Evolutionary conservation across 2,888 invertebrate species (phyloP).

Genomic region (Tenthredo mesomela): DNA sequence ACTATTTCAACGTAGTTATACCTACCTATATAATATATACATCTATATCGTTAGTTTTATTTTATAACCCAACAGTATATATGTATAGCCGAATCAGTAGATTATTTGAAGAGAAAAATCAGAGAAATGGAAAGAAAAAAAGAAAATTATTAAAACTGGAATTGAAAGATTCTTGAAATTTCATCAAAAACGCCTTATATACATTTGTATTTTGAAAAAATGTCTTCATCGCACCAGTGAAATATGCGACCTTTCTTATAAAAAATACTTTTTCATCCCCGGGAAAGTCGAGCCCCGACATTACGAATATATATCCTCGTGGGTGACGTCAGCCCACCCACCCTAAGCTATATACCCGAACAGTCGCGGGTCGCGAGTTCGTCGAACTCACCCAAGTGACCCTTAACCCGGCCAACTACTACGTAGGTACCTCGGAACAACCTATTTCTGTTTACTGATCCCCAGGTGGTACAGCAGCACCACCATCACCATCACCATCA

Average conservation of each 20-base stretch:
- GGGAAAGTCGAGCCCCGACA: background rate
- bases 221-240: background rate
- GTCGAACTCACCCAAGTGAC: constrained; percentile 42
- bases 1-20: background rate
- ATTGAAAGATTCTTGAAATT: background rate
- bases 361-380: constrained; percentile 45
- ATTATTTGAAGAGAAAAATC: background rate
- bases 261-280: background rate
- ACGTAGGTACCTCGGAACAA: constrained; percentile 15
- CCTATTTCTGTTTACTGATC: constrained; percentile 28
- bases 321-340: constrained; percentile 3
- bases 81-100: background rate
- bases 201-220: background rate
- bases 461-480: background rate
- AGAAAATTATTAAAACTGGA: background rate
- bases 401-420: constrained; percentile 48
- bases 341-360: constrained; percentile 5
- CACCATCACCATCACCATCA: background rate
- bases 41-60: background rate
- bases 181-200: background rate
- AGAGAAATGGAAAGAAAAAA: background rate
- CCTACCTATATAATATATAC: background rate
- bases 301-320: constrained; percentile 1
- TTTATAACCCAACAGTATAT: background rate
- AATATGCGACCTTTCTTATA: background rate